These are phyloP conservation scores for Drosophila miranda DNA, from an alignment of 1,140 invertebrate genomes.

Conservation along the genomic window DNA sequence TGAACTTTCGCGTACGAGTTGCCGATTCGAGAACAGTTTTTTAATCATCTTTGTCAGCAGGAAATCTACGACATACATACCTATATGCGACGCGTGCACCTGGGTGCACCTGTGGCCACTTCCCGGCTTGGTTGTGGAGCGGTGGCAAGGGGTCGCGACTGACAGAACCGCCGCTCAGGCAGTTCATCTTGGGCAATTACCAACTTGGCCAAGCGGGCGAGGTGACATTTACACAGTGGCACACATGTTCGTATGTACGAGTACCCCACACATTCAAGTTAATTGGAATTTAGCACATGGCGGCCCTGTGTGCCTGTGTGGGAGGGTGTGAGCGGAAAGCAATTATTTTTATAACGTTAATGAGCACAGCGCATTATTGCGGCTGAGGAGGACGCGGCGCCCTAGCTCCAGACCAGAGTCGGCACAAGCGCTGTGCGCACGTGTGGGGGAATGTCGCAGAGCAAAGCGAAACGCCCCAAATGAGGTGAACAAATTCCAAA, in stretches of 20 bases:
- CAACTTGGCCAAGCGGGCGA: constrained; percentile 42
- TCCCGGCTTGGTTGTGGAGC: no score
- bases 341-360: constrained; percentile 81
- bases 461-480: neutral
- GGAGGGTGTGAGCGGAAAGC: constrained; percentile 46
- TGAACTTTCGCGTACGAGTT: no score
- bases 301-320: constrained; percentile 4
- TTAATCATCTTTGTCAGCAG: no score
- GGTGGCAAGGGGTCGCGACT: no score
- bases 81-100: no score
- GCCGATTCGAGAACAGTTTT: no score
- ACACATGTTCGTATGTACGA: constrained; percentile 11
- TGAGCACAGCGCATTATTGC: constrained; percentile 73
- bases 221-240: constrained; percentile 13
- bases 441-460: constrained; percentile 27
- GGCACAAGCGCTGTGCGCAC: constrained; percentile 39
- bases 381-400: constrained; percentile 25
- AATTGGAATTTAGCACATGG: constrained; percentile 75
- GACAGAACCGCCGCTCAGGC: neutral
- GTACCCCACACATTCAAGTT: constrained; percentile 42
- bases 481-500: constrained; percentile 13
- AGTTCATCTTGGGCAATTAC: constrained; percentile 62
- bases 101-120: no score
- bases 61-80: no score
- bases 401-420: constrained; percentile 21